A percentile compares a stretch with the other conserved stretches of the same genome.
Evolutionary conservation across 2,113 vertebrate species (phyloP).

Genomic region (Maccullochella peelii): DNA sequence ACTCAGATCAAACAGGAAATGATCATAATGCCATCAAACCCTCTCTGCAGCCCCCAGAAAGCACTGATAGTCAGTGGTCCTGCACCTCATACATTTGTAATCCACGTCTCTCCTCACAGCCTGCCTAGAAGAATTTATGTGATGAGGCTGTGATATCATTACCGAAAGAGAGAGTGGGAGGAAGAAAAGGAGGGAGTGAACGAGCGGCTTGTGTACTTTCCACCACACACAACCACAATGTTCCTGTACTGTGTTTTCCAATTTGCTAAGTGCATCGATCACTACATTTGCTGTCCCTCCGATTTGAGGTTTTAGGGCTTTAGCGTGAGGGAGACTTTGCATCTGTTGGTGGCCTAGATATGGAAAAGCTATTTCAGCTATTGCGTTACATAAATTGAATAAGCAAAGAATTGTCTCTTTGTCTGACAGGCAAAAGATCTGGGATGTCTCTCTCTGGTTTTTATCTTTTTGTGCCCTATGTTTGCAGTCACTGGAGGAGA

Average conservation of each 20-base stretch:
- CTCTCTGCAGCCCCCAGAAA: conserved; percentile 10
- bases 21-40: neutral
- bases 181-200: neutral
- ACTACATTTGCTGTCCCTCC: conserved; percentile 35
- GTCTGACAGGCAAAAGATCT: conserved; percentile 2
- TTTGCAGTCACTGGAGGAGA: neutral
- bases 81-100: conserved; percentile 41
- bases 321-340: neutral
- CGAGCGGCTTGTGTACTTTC: neutral
- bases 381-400: conserved; percentile 59
- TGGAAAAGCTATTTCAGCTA: conserved; percentile 36
- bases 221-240: neutral
- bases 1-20: neutral
- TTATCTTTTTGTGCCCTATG: neutral
- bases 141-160: conserved; percentile 47
- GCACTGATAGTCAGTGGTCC: neutral
- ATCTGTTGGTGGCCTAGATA: conserved; percentile 35
- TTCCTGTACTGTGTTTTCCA: conserved; percentile 48
- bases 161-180: neutral
- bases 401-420: conserved; percentile 39
- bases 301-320: conserved; percentile 3
- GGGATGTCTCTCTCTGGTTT: conserved; percentile 14
- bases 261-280: conserved; percentile 69
- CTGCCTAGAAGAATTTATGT: conserved; percentile 5
- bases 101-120: conserved; percentile 8